Evolutionary conservation across 2,797 vertebrate genomes (phyloP).

Genomic region (Limnodromus scolopaceus): DNA sequence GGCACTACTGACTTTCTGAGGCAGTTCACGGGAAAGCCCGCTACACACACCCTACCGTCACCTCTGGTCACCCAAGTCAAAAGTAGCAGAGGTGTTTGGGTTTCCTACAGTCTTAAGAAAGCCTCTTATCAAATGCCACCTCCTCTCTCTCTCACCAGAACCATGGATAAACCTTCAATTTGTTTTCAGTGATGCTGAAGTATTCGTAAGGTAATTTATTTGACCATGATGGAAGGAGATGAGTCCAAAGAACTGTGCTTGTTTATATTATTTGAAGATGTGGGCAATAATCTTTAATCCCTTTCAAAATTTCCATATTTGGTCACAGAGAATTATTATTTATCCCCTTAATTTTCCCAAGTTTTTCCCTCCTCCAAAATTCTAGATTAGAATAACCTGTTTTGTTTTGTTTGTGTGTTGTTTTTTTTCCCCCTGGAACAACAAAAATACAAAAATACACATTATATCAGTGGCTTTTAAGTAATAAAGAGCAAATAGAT

Average conservation of each 20-base stretch:
- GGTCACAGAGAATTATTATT: neutral
- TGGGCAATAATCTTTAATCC: neutral
- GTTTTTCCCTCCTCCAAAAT: neutral
- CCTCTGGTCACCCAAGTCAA: neutral
- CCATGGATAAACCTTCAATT: neutral
- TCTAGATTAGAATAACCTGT: neutral
- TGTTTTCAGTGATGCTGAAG: neutral
- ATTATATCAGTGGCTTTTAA: neutral
- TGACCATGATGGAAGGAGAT: neutral
- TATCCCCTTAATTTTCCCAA: neutral
- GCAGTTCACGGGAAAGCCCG: neutral
- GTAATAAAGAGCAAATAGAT: neutral
- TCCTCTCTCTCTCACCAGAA: neutral
- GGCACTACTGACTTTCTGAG: neutral
- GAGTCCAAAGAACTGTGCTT: neutral
- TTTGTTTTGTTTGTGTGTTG: neutral
- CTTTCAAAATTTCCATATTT: neutral
- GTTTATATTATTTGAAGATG: neutral
- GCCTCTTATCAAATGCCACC: rapidly evolving
- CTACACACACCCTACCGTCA: neutral
- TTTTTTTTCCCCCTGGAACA: neutral
- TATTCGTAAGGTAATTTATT: neutral
- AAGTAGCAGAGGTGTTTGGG: neutral
- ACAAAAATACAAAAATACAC: neutral
- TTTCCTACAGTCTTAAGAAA: neutral